A percentile compares a stretch with the other conserved stretches of the same genome.
Evolutionary conservation across 2,888 invertebrate genomes (phyloP).

Genomic region (Ophioninae sp.): DNA sequence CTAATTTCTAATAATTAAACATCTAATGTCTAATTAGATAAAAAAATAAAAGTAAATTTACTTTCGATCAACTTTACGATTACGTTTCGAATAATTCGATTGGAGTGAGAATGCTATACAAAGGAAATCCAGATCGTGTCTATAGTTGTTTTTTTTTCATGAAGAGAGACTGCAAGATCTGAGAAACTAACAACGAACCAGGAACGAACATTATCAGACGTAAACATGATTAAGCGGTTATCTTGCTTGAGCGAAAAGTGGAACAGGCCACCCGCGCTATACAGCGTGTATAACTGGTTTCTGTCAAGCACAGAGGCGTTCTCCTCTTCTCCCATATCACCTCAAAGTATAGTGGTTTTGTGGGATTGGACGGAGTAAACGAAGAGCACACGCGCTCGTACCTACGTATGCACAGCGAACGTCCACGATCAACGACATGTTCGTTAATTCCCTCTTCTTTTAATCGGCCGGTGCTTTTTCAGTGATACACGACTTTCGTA

Average conservation of each 20-base stretch:
- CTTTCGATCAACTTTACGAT: no score
- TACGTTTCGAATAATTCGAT: no score
- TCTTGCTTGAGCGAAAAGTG: slow-evolving; percentile 52
- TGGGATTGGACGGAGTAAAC: slow-evolving; percentile 27
- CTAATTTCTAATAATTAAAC: no score
- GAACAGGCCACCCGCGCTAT: slow-evolving; percentile 53
- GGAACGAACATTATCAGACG: slow-evolving; percentile 50
- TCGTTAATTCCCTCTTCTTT: slow-evolving; percentile 49
- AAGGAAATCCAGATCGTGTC: not conserved
- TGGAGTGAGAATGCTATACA: not conserved
- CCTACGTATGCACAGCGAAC: slow-evolving; percentile 17
- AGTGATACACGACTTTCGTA: not conserved
- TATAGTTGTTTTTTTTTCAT: not conserved
- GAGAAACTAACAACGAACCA: slow-evolving; percentile 17
- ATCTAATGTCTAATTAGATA: no score
- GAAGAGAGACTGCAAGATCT: not conserved
- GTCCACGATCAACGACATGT: slow-evolving; percentile 38
- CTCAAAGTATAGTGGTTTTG: slow-evolving; percentile 39
- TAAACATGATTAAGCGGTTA: slow-evolving; percentile 58
- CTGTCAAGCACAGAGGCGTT: slow-evolving; percentile 51
- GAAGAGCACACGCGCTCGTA: slow-evolving; percentile 28
- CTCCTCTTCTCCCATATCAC: slow-evolving; percentile 30
- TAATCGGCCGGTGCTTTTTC: slow-evolving; percentile 1
- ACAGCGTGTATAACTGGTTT: slow-evolving; percentile 52
- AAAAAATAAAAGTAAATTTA: no score